Evolutionary conservation across 2,888 invertebrate genomes (phyloP).

Genomic region (Nymphalis polychloros): DNA sequence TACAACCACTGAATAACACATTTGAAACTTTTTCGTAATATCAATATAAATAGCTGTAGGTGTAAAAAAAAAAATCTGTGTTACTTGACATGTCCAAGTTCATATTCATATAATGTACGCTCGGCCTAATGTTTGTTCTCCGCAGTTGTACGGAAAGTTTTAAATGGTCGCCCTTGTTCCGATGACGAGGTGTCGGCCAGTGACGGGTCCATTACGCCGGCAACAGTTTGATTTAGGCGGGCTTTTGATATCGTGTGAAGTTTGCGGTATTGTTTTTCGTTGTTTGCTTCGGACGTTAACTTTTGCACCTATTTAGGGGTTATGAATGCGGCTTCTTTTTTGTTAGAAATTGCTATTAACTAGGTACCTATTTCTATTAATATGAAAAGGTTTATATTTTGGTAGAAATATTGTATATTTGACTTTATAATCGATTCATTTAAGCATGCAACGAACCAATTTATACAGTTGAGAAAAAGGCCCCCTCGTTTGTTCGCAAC

Average conservation of each 20-base stretch:
- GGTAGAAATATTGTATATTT: too few species aligned
- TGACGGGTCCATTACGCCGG: conserved; percentile 64
- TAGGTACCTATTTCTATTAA: neutral
- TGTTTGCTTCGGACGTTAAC: conserved; percentile 28
- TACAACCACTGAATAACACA: too few species aligned
- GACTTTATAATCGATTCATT: too few species aligned
- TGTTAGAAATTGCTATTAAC: neutral
- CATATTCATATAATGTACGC: conserved; percentile 19
- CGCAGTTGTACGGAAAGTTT: conserved; percentile 52
- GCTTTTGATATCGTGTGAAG: conserved; percentile 43
- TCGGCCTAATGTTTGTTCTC: conserved; percentile 32
- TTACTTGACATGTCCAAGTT: conserved; percentile 15
- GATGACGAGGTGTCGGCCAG: conserved; percentile 58
- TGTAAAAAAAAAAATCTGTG: neutral
- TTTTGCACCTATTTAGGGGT: conserved; percentile 22
- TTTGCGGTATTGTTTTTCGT: conserved; percentile 36
- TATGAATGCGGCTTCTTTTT: neutral
- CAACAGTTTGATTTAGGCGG: conserved; percentile 48
- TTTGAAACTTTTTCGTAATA: too few species aligned
- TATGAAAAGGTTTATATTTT: too few species aligned
- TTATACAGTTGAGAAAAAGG: too few species aligned
- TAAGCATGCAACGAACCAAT: too few species aligned
- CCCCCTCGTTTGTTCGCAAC: too few species aligned
- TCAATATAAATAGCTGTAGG: too few species aligned
- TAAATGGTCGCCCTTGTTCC: conserved; percentile 61